A percentile compares a stretch with the other conserved stretches of the same genome.
phyloP scores from a whole-genome alignment of 2,888 invertebrate genomes.

The Escarpia spicata region DNA sequence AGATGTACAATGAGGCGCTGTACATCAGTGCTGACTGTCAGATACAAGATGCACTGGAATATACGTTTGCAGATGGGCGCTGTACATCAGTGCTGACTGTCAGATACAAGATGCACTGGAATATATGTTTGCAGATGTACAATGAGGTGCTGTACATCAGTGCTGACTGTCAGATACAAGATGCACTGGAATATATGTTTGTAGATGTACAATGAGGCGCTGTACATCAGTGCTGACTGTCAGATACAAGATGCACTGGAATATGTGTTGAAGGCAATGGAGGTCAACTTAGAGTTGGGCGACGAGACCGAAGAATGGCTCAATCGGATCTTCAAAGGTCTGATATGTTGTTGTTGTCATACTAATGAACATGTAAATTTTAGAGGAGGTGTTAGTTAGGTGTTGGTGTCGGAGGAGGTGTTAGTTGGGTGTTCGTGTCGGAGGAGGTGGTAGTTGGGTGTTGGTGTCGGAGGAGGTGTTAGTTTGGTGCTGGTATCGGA shows the following conservation, averaged over 20 bases:
- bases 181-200: conserved; percentile 50
- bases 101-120: no score
- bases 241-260: conserved; percentile 32
- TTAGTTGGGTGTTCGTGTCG: no score
- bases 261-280: conserved; percentile 37
- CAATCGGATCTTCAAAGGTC: conserved; percentile 21
- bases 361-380: no score
- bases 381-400: no score
- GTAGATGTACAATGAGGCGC: conserved; percentile 22
- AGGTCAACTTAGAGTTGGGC: neutral
- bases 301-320: conserved; percentile 32
- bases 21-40: conserved; percentile 59
- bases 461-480: no score
- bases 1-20: conserved; percentile 58
- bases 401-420: no score
- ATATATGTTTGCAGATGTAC: conserved; percentile 49
- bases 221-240: no score
- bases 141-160: conserved; percentile 57
- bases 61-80: conserved; percentile 43
- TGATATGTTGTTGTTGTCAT: no score
- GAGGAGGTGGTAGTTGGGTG: no score
- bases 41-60: conserved; percentile 51
- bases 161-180: conserved; percentile 55
- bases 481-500: no score
- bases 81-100: no score